phyloP scores from a whole-genome alignment of 2,797 vertebrate genomes.

The Pogoniulus pusillus region DNA sequence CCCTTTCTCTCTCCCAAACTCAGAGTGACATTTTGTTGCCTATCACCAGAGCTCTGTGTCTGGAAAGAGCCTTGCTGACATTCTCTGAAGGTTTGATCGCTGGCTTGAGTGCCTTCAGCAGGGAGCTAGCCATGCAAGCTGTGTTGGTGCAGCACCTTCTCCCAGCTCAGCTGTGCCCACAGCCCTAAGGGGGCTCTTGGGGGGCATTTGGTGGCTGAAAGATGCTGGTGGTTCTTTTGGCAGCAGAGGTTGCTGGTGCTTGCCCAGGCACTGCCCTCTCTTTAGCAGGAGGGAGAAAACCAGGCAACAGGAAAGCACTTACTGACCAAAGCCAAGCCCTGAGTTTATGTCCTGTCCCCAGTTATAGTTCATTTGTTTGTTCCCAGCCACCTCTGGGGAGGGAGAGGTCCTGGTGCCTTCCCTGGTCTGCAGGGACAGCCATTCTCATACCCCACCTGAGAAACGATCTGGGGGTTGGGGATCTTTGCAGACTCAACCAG shows the following conservation, averaged over 20 bases:
- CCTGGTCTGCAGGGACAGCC: not conserved
- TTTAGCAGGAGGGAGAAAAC: not conserved
- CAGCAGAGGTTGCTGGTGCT: not conserved
- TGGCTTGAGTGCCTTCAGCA: not conserved
- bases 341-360: not conserved
- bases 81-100: not conserved
- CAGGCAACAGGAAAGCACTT: not conserved
- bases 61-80: not conserved
- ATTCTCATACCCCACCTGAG: not conserved
- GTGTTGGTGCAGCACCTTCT: rapidly evolving
- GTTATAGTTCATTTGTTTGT: not conserved
- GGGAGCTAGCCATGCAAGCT: rapidly evolving
- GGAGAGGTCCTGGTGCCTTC: rapidly evolving
- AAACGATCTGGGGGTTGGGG: not conserved
- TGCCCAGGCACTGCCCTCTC: not conserved
- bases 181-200: not conserved
- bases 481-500: not conserved
- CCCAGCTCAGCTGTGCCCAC: not conserved
- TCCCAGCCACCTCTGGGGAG: not conserved
- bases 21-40: not conserved
- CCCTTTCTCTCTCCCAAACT: not conserved
- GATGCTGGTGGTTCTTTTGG: rapidly evolving
- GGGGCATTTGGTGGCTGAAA: not conserved
- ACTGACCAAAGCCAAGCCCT: not conserved
- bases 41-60: not conserved